Conservation (phyloP, 2,797 vertebrate species). For the Sebastes aleutianus region DNA sequence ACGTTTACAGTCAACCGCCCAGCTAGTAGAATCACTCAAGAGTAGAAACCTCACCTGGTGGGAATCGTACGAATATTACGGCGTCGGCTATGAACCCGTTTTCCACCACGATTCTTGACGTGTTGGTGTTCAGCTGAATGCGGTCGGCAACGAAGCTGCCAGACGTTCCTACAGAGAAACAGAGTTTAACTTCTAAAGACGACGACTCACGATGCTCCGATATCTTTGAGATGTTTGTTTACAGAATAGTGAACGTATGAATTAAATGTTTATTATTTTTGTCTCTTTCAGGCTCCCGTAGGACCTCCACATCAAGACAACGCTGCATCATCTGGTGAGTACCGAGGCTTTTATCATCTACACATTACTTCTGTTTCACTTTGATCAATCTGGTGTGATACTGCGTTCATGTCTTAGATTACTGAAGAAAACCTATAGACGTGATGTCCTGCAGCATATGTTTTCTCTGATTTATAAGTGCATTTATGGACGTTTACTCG, state of each 20-base stretch:
- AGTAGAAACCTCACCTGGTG: constrained; percentile 14
- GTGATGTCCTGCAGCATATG: too few relatives aligned
- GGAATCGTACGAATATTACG: constrained; percentile 54
- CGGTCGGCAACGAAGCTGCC: constrained; percentile 50
- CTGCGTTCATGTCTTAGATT: too few relatives aligned
- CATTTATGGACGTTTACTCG: too few relatives aligned
- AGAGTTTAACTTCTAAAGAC: background rate
- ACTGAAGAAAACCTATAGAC: too few relatives aligned
- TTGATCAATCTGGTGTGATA: too few relatives aligned
- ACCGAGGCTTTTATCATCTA: background rate
- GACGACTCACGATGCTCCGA: too few relatives aligned
- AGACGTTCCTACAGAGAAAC: constrained; percentile 26
- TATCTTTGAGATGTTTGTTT: too few relatives aligned
- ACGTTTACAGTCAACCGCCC: too few relatives aligned
- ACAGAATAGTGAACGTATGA: too few relatives aligned
- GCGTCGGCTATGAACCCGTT: constrained; percentile 9
- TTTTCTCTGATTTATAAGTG: too few relatives aligned
- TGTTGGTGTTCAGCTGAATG: constrained; percentile 49
- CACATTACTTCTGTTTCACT: too few relatives aligned
- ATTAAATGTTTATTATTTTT: background rate
- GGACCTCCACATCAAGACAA: background rate
- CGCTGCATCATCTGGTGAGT: background rate
- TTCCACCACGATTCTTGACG: constrained; percentile 2
- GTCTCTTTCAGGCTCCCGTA: background rate
- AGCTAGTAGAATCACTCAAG: too few relatives aligned